Percentiles rank a stretch among this genome's conserved stretches.
Conservation (phyloP, 2,797 vertebrate genomes). For the Muscicapa striata region DNA sequence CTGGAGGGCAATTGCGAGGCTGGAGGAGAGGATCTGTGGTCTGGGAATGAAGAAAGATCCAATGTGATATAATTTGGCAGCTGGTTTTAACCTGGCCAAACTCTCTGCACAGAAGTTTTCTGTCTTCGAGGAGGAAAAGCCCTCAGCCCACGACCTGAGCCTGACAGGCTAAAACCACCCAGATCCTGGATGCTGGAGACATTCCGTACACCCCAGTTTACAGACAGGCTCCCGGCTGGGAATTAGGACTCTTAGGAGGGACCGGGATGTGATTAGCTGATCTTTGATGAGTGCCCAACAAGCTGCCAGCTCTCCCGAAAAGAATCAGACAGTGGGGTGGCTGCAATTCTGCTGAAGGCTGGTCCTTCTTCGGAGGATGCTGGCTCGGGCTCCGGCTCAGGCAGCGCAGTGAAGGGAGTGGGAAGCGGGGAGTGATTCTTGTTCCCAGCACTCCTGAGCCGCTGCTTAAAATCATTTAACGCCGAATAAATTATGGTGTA, state of each 20-base stretch:
- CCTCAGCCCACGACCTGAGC: accelerated
- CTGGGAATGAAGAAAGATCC: not conserved
- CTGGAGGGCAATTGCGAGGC: not conserved
- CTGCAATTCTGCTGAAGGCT: accelerated
- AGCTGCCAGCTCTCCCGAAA: not conserved
- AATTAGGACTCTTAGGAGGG: not conserved
- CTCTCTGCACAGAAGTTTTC: not conserved
- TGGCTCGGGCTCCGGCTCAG: accelerated
- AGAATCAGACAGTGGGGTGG: not conserved
- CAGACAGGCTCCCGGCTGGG: accelerated
- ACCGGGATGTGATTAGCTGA: not conserved
- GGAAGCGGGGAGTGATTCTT: slow-evolving; percentile 12
- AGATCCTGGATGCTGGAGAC: not conserved
- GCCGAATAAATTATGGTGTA: slow-evolving; percentile 62
- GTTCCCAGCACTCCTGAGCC: slow-evolving; percentile 15
- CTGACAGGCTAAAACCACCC: not conserved
- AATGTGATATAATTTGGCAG: not conserved
- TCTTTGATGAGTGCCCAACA: not conserved
- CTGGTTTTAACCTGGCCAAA: not conserved
- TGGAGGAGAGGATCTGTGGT: not conserved
- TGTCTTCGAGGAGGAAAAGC: not conserved
- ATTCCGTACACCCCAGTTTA: accelerated
- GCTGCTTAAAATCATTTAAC: slow-evolving; percentile 60
- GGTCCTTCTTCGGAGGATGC: not conserved
- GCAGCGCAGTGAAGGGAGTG: not conserved